phyloP scores from a whole-genome alignment of 2,113 vertebrate genomes.

The Phasianus colchicus region DNA sequence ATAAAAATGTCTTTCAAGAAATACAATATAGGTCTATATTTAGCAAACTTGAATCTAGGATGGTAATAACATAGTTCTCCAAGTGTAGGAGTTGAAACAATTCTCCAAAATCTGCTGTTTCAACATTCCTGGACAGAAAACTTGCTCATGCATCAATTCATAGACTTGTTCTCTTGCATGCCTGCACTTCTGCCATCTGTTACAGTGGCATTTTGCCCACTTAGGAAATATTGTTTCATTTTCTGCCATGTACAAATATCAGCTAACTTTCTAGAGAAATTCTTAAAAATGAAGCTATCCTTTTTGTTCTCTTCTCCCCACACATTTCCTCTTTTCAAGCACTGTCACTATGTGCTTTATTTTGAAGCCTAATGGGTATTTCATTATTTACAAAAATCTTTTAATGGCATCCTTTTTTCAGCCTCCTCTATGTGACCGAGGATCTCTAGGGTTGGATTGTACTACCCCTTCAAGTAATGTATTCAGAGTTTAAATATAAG shows the following conservation, averaged over 20 bases:
- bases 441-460: neutral
- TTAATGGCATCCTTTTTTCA: neutral
- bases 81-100: neutral
- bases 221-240: neutral
- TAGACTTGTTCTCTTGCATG: slow-evolving; percentile 54
- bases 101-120: slow-evolving; percentile 46
- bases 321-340: neutral
- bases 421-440: neutral
- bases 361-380: neutral
- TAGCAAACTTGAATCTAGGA: neutral
- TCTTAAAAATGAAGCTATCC: neutral
- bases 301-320: neutral
- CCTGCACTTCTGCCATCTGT: slow-evolving; percentile 46
- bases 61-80: neutral
- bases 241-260: neutral
- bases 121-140: slow-evolving; percentile 52
- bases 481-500: neutral
- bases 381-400: neutral
- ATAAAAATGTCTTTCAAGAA: neutral
- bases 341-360: neutral
- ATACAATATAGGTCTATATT: neutral
- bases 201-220: slow-evolving; percentile 38
- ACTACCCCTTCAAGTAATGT: neutral
- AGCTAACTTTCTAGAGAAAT: neutral
- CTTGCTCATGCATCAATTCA: slow-evolving; percentile 8